These are phyloP conservation scores for Eubasilissa regina DNA, from an alignment of 1,140 invertebrate genomes.

Conservation along the genomic window DNA sequence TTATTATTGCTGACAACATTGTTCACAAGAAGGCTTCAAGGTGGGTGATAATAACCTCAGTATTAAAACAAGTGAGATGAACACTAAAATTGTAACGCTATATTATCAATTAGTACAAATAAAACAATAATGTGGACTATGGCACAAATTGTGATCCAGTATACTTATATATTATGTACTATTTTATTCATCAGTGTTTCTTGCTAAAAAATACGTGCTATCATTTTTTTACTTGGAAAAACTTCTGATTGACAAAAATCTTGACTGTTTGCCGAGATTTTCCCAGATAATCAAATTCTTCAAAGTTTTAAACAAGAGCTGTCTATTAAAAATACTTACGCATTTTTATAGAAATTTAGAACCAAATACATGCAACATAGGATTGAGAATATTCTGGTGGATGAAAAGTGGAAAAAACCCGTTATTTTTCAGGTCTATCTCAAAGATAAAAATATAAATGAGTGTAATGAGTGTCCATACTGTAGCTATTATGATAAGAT, in stretches of 20 bases:
- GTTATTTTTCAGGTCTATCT: conserved; percentile 25
- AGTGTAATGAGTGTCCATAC: conserved; percentile 56
- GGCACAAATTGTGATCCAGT: conserved; percentile 38
- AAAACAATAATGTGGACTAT: conserved; percentile 45
- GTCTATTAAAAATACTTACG: conserved; percentile 24
- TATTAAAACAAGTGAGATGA: conserved; percentile 47
- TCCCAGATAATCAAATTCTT: conserved; percentile 5
- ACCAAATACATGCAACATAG: conserved; percentile 29
- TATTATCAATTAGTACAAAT: conserved; percentile 51
- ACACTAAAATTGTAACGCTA: conserved; percentile 29
- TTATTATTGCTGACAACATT: conserved; percentile 37
- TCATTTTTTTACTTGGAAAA: not conserved
- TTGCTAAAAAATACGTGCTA: conserved; percentile 6
- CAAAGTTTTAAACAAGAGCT: conserved; percentile 3
- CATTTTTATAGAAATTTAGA: conserved; percentile 35
- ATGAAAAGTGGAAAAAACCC: not conserved
- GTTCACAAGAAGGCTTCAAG: conserved; percentile 8
- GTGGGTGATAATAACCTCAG: conserved; percentile 27
- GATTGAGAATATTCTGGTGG: conserved; percentile 1
- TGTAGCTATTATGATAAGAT: conserved; percentile 50
- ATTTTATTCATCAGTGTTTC: not conserved
- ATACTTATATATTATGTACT: conserved; percentile 20
- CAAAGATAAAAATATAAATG: conserved; percentile 45
- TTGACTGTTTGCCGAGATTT: not conserved
- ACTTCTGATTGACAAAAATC: not conserved